These are phyloP conservation scores for Craseonycteris thonglongyai DNA, from an alignment of 2,113 vertebrate species.

Conservation along the genomic window DNA sequence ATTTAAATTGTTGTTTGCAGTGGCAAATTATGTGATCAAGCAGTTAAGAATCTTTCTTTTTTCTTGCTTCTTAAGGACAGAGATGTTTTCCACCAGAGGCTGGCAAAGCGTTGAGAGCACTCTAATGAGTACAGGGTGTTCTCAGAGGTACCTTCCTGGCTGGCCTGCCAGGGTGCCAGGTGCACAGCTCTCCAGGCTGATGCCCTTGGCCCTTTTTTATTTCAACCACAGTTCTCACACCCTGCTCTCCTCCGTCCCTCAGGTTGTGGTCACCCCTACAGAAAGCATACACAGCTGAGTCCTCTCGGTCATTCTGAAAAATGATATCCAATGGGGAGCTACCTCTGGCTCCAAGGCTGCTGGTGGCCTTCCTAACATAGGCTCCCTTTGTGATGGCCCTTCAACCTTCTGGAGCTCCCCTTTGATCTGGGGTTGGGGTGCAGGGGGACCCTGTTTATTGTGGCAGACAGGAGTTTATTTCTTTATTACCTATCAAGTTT, in stretches of 20 bases:
- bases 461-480: neutral
- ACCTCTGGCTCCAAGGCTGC: accelerated
- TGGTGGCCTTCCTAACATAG: accelerated
- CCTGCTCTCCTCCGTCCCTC: too few relatives aligned
- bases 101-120: too few relatives aligned
- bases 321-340: too few relatives aligned
- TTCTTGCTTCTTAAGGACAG: too few relatives aligned
- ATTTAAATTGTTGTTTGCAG: neutral
- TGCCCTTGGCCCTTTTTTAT: accelerated
- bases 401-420: neutral
- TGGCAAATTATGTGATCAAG: accelerated
- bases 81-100: neutral
- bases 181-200: neutral
- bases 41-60: neutral
- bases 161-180: neutral
- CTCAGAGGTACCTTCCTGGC: too few relatives aligned
- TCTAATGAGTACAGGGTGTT: too few relatives aligned
- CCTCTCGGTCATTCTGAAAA: neutral
- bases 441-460: accelerated
- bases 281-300: neutral
- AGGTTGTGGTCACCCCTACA: accelerated
- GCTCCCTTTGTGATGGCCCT: neutral
- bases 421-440: neutral
- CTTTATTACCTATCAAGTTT: neutral
- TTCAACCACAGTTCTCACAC: accelerated